Percentiles rank a stretch among this genome's conserved stretches.
Conservation (phyloP, 2,888 invertebrate species). For the Lingula anatina region DNA sequence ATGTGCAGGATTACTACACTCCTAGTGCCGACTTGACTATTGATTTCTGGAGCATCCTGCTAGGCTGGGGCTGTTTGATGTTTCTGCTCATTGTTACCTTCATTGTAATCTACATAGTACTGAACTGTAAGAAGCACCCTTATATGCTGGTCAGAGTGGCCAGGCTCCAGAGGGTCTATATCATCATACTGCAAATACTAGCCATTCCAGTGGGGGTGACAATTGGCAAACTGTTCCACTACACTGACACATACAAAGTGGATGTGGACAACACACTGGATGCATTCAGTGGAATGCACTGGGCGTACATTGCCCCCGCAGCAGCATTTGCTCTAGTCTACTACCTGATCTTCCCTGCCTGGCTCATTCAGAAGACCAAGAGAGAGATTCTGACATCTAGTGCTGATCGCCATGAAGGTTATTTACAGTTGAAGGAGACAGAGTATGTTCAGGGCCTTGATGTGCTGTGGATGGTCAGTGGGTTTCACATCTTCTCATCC, state of each 20-base stretch:
- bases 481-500: conserved; percentile 40
- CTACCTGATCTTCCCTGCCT: conserved; percentile 31
- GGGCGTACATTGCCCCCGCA: conserved; percentile 28
- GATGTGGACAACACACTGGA: conserved; percentile 28
- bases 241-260: conserved; percentile 21
- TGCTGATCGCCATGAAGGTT: conserved; percentile 33
- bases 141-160: conserved; percentile 29
- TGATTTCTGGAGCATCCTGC: conserved; percentile 23
- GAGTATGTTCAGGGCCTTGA: conserved; percentile 44
- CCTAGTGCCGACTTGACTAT: conserved; percentile 25
- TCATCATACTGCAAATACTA: conserved; percentile 27
- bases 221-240: conserved; percentile 31
- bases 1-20: conserved; percentile 26
- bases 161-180: conserved; percentile 24
- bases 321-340: conserved; percentile 19
- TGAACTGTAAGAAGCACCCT: conserved; percentile 23
- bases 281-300: conserved; percentile 29
- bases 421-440: conserved; percentile 40
- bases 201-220: conserved; percentile 34
- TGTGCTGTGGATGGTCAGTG: conserved; percentile 30
- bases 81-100: conserved; percentile 15
- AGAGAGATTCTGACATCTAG: conserved; percentile 23
- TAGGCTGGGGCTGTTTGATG: conserved; percentile 25
- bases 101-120: conserved; percentile 16
- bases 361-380: conserved; percentile 28